Percentiles rank a stretch among this genome's conserved stretches.
phyloP scores from a whole-genome alignment of 1,140 invertebrate species.

The Ridgeia piscesae region DNA sequence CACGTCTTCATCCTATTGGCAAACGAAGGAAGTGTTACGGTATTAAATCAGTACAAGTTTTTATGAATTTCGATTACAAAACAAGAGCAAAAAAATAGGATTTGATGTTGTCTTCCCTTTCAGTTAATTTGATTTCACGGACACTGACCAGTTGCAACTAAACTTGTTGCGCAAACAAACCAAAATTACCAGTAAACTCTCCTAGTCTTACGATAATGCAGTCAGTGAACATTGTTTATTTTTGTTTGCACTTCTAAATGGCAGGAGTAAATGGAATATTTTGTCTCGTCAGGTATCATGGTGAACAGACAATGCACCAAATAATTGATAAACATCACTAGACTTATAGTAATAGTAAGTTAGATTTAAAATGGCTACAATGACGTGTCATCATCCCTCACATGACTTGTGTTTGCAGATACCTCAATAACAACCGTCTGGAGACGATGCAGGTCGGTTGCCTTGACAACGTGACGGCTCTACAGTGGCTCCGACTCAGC shows the following conservation, averaged over 20 bases:
- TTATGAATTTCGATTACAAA: not conserved
- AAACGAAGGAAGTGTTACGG: not conserved
- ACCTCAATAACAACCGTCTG: conserved; percentile 76
- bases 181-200: too few species aligned
- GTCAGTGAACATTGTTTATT: too few species aligned
- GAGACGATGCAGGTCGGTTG: conserved; percentile 67
- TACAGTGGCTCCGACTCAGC: conserved; percentile 77
- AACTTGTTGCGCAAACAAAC: not conserved
- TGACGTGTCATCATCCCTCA: too few species aligned
- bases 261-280: too few species aligned
- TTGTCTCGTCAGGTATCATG: too few species aligned
- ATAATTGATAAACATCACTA: too few species aligned
- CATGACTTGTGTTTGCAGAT: conserved; percentile 55
- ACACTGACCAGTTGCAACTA: too few species aligned
- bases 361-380: too few species aligned
- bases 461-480: conserved; percentile 71
- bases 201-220: not conserved
- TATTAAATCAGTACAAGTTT: not conserved
- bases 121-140: not conserved
- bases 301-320: too few species aligned
- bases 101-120: not conserved
- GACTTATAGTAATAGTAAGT: too few species aligned
- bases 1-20: too few species aligned
- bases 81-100: not conserved
- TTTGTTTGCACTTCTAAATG: too few species aligned